Evolutionary conservation across 1,140 invertebrate species (phyloP).

Genomic region (Hyles vespertilio): DNA sequence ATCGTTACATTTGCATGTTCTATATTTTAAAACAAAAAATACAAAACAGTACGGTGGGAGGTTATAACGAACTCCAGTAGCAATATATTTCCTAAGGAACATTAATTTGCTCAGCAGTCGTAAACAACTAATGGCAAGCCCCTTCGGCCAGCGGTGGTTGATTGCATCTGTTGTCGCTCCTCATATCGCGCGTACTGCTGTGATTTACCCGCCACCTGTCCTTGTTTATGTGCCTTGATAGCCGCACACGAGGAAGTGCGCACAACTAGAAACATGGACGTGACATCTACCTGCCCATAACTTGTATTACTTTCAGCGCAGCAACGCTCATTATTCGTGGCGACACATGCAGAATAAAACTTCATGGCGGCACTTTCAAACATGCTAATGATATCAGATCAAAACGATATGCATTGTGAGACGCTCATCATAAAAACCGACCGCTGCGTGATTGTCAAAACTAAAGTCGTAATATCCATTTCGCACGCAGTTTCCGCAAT

Average conservation of each 20-base stretch:
- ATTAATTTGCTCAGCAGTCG: constrained; percentile 3
- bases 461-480: constrained; percentile 13
- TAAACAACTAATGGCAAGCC: constrained; percentile 8
- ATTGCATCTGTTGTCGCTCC: constrained; percentile 40
- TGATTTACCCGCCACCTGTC: constrained; percentile 52
- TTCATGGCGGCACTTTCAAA: neutral
- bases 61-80: too few species aligned
- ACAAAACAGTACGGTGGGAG: too few species aligned
- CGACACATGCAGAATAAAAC: neutral
- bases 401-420: neutral
- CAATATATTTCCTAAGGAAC: neutral
- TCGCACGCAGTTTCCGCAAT: constrained; percentile 8
- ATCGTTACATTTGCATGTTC: too few species aligned
- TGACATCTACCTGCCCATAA: constrained; percentile 7
- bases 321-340: too few species aligned
- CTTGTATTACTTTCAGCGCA: constrained; percentile 5
- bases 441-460: constrained; percentile 4
- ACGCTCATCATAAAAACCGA: neutral
- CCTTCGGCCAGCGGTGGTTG: constrained; percentile 17
- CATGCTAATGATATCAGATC: neutral
- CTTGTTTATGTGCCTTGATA: constrained; percentile 50
- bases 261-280: constrained; percentile 17
- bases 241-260: constrained; percentile 33
- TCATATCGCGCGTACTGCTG: constrained; percentile 42
- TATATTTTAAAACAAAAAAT: too few species aligned